Base-by-base conservation (phyloP, 2,113 vertebrate species). In the Zosterops hypoxanthus region DNA sequence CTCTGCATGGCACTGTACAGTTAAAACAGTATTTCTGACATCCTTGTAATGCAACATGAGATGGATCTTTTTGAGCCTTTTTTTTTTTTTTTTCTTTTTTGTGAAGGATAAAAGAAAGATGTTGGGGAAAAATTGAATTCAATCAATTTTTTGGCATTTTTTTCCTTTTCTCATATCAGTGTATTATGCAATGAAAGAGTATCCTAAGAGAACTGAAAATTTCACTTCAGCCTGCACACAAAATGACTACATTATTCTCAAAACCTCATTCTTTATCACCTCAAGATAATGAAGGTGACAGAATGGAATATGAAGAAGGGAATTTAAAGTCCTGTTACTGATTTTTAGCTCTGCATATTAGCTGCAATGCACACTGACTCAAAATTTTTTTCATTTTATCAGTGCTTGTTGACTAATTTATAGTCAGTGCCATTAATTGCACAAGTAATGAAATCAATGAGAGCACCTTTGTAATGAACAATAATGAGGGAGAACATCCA, bases 21-120 rank as follows among this genome's bases (percentile, higher is more conserved):
- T 95, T 96, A 82, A 92, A 97, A 52, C 50, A 71, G 34, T 93
- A 70, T 97, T 97, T 95, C 81, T 91, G 64, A 96, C 1, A 3
- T 95, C 88, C 73, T 81, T 92, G 61, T 94, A 97, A 95, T 87
- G 33, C 21, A 94, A 73, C 76, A 76, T 39, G 47, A 94, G 55
- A 82, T 33, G 29, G 94, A 90, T 84, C 46, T 87, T 95, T 88
- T 31, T 83, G 56, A 97, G 69, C 11, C 6, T 10, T 42, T 82
- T 91, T 47, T 68, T 71, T 11, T 42, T 81, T 91, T 47, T 68
- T 71, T 34, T 31, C 66, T 41, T n/a, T 41, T 80, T 73, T 46
- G 77, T 71, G 9, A 94, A 95, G 87, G 34, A 81, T 83, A 76
- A 95, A 56, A 95, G 53, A 91, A 93, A 94, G 53, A 81, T 83